Conservation (phyloP, 2,113 vertebrate species). For the Mesitornis unicolor region DNA sequence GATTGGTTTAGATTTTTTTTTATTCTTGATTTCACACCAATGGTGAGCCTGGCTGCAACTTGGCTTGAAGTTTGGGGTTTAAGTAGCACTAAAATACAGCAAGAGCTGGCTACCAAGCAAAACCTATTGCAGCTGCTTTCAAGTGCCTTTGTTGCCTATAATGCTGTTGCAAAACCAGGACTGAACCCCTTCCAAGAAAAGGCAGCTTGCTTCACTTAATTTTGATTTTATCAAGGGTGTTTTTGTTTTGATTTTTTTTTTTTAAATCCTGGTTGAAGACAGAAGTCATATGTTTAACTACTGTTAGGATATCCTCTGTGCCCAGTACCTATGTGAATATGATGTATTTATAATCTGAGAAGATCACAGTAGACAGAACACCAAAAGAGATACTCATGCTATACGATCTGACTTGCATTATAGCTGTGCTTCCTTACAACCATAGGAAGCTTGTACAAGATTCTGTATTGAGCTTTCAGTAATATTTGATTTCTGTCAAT, state of each 20-base stretch:
- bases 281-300: neutral
- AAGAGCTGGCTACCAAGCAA: neutral
- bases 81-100: neutral
- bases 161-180: neutral
- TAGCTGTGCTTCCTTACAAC: neutral
- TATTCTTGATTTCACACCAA: neutral
- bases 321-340: neutral
- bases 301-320: neutral
- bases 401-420: neutral
- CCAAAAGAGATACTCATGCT: neutral
- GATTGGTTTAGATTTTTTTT: neutral
- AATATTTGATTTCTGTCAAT: neutral
- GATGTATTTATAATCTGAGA: neutral
- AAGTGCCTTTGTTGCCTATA: neutral
- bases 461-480: neutral
- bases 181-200: neutral
- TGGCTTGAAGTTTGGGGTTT: neutral
- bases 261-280: neutral
- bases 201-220: neutral
- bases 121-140: neutral
- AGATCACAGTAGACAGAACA: neutral
- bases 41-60: neutral
- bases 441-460: neutral
- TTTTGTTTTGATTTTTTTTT: neutral
- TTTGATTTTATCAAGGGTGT: neutral